Conservation (phyloP, 1,140 invertebrate genomes). For the Anthonomus grandis region DNA sequence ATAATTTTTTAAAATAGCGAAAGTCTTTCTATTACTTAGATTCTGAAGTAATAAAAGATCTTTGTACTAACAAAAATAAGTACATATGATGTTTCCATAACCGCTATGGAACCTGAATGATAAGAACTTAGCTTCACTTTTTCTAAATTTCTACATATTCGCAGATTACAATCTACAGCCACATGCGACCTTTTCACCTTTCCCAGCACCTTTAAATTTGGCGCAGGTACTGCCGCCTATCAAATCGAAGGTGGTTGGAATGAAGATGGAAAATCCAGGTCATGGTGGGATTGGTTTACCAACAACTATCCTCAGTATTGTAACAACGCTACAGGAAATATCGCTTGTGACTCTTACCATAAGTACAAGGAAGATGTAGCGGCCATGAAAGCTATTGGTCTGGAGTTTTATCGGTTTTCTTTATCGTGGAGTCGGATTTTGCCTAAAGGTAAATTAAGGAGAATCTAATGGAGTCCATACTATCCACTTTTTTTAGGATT, state of each 20-base stretch:
- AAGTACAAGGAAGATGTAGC: constrained; percentile 15
- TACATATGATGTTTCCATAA: too few relatives aligned
- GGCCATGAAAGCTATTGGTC: constrained; percentile 4
- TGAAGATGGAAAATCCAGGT: constrained; percentile 54
- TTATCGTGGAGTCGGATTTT: constrained; percentile 18
- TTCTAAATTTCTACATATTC: too few relatives aligned
- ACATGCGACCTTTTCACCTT: constrained; percentile 2
- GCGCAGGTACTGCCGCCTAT: constrained; percentile 54
- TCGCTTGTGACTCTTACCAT: constrained; percentile 15
- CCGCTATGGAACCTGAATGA: too few relatives aligned
- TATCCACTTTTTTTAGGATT: background rate
- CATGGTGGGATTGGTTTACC: constrained; percentile 59
- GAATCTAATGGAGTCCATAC: background rate
- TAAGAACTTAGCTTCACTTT: too few relatives aligned
- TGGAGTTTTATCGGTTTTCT: constrained; percentile 18
- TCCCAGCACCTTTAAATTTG: constrained; percentile 50
- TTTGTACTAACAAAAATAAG: too few relatives aligned
- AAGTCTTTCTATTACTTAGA: too few relatives aligned
- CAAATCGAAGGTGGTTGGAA: constrained; percentile 60
- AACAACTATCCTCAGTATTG: constrained; percentile 47
- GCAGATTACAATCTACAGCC: background rate
- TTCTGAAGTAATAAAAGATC: too few relatives aligned
- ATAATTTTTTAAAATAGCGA: too few relatives aligned
- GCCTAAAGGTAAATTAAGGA: constrained; percentile 5
- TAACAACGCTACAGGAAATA: constrained; percentile 2